Percentiles rank a stretch among this genome's conserved stretches.
Conservation (phyloP, 2,888 invertebrate genomes). For the Acanthosepion lycidas region DNA sequence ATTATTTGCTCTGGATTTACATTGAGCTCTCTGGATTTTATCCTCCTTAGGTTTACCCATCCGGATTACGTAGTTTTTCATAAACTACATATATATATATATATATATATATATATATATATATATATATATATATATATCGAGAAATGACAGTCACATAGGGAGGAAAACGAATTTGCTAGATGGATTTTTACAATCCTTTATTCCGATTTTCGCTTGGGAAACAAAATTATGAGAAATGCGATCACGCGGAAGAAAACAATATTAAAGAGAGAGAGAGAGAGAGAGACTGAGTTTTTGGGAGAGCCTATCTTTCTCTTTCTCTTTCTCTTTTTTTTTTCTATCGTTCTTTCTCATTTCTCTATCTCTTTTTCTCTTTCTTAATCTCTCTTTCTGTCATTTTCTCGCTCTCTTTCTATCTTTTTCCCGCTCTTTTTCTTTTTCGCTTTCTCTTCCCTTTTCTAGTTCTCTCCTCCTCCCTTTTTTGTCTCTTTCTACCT, state of each 20-base stretch:
- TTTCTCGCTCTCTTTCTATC: neutral
- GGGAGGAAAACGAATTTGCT: neutral
- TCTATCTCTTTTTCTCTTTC: neutral
- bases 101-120: too few relatives aligned
- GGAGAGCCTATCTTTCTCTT: too few relatives aligned
- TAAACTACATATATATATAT: too few relatives aligned
- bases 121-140: too few relatives aligned
- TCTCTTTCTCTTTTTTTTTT: too few relatives aligned
- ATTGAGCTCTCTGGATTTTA: too few relatives aligned
- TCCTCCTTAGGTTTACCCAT: too few relatives aligned
- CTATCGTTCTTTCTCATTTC: too few relatives aligned
- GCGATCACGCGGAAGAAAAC: neutral
- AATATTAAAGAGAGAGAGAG: too few relatives aligned
- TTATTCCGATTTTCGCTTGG: neutral
- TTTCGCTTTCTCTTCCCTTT: neutral
- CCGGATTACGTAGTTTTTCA: too few relatives aligned
- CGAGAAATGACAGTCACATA: too few relatives aligned
- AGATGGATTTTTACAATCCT: neutral
- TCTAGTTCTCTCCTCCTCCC: neutral
- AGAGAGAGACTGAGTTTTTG: neutral
- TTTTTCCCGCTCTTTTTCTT: neutral
- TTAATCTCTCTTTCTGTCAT: neutral
- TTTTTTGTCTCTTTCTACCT: neutral
- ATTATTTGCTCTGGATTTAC: too few relatives aligned
- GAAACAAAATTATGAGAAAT: neutral